Conservation (phyloP, 2,888 invertebrate species). For the Melitaea athalia region DNA sequence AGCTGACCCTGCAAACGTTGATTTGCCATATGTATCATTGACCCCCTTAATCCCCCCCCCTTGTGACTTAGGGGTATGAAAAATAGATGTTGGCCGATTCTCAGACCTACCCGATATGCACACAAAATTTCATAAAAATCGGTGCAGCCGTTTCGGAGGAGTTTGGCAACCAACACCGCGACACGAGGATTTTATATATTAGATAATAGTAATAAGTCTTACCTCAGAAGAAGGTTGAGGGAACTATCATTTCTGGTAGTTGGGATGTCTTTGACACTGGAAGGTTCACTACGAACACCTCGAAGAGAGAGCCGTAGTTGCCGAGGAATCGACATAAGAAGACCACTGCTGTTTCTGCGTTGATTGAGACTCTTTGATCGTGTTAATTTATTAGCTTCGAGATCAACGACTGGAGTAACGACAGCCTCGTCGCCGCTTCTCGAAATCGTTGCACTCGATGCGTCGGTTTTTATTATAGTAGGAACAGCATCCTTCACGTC, state of each 20-base stretch:
- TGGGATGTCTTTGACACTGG: constrained; percentile 76
- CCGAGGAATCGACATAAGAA: constrained; percentile 79
- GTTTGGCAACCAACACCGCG: too few relatives aligned
- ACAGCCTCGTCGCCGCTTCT: constrained; percentile 63
- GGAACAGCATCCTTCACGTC: constrained; percentile 73
- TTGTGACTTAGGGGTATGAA: too few relatives aligned
- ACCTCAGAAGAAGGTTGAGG: constrained; percentile 78
- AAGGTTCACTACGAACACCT: constrained; percentile 77
- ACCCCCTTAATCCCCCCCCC: too few relatives aligned
- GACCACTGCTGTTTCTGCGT: constrained; percentile 77
- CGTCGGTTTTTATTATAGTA: constrained; percentile 75
- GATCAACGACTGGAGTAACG: constrained; percentile 56
- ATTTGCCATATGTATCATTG: too few relatives aligned
- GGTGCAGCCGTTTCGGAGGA: too few relatives aligned
- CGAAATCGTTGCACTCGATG: constrained; percentile 69
- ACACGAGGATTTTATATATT: too few relatives aligned
- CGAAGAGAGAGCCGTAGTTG: constrained; percentile 78
- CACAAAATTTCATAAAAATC: too few relatives aligned
- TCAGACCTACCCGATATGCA: too few relatives aligned
- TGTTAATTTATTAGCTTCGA: constrained; percentile 71
- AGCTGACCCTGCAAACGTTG: too few relatives aligned
- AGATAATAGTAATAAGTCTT: constrained; percentile 47
- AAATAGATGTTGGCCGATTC: too few relatives aligned
- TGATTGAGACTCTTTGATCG: constrained; percentile 77
- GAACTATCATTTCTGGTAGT: constrained; percentile 78